Conservation (phyloP, 2,888 invertebrate species). For the Rosalia funebris region DNA sequence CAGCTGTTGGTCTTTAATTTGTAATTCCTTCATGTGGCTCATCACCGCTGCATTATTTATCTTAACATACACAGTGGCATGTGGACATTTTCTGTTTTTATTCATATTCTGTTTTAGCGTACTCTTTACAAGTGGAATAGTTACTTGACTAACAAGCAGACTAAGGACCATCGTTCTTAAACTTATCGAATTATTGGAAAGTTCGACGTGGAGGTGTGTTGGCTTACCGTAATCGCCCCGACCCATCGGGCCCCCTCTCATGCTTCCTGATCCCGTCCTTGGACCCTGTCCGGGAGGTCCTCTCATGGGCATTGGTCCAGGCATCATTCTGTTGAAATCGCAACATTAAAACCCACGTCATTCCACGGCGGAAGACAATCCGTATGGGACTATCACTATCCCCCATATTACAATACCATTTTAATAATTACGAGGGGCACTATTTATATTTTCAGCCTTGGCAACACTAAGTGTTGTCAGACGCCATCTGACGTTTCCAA, state of each 20-base stretch:
- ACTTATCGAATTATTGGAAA: constrained; percentile 16
- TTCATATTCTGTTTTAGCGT: constrained; percentile 32
- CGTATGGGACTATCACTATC: too few relatives aligned
- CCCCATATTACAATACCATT: too few relatives aligned
- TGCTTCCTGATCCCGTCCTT: constrained; percentile 63
- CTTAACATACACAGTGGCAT: constrained; percentile 32
- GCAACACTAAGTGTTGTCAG: too few relatives aligned
- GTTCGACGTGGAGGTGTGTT: background rate
- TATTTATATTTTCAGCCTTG: too few relatives aligned
- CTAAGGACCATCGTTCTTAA: constrained; percentile 49
- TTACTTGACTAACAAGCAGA: constrained; percentile 64
- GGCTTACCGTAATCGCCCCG: constrained; percentile 92
- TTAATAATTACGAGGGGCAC: too few relatives aligned
- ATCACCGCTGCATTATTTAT: constrained; percentile 28
- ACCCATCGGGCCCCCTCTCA: constrained; percentile 79
- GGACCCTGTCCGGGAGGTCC: constrained; percentile 63
- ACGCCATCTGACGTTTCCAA: too few relatives aligned
- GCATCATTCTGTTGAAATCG: constrained; percentile 70
- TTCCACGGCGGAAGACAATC: too few relatives aligned
- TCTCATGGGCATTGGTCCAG: constrained; percentile 70
- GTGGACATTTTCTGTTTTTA: constrained; percentile 27
- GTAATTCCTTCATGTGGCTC: background rate
- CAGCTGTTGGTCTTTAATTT: background rate
- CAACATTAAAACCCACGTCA: background rate
- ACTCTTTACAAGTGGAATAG: constrained; percentile 56